Evolutionary conservation across 2,797 vertebrate genomes (phyloP).

Genomic region (Enteromius fasciolatus): DNA sequence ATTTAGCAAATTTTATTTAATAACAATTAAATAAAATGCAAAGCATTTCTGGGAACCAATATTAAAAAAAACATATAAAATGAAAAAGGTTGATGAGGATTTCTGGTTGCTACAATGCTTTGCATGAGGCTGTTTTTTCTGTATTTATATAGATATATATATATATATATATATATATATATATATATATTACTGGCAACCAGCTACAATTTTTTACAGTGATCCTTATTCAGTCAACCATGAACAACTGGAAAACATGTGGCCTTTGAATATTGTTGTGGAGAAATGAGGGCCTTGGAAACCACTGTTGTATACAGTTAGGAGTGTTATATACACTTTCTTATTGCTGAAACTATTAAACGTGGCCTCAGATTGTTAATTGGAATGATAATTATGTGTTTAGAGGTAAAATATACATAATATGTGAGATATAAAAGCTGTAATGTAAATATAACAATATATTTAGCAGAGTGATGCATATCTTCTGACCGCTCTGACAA

Average conservation of each 20-base stretch:
- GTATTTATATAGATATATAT: too few relatives aligned
- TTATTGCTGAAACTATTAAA: neutral
- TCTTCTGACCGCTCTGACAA: slow-evolving; percentile 89
- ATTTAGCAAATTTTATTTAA: too few relatives aligned
- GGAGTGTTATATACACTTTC: neutral
- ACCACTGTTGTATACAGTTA: neutral
- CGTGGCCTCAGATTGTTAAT: neutral
- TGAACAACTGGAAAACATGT: neutral
- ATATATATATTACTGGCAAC: too few relatives aligned
- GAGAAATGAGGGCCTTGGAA: neutral
- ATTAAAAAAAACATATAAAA: too few relatives aligned
- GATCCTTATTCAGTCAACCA: neutral
- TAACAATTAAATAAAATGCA: too few relatives aligned
- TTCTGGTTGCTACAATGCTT: too few relatives aligned
- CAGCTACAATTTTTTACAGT: neutral
- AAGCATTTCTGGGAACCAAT: too few relatives aligned
- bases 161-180: too few relatives aligned
- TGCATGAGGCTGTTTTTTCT: too few relatives aligned
- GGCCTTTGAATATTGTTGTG: neutral
- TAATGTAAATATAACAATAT: neutral
- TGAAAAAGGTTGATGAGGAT: too few relatives aligned
- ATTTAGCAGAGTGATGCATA: neutral
- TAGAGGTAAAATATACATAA: neutral
- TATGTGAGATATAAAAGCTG: neutral
- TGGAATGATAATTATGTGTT: neutral